Evolutionary conservation across 2,888 invertebrate species (phyloP).

Genomic region (Sympetrum striolatum): DNA sequence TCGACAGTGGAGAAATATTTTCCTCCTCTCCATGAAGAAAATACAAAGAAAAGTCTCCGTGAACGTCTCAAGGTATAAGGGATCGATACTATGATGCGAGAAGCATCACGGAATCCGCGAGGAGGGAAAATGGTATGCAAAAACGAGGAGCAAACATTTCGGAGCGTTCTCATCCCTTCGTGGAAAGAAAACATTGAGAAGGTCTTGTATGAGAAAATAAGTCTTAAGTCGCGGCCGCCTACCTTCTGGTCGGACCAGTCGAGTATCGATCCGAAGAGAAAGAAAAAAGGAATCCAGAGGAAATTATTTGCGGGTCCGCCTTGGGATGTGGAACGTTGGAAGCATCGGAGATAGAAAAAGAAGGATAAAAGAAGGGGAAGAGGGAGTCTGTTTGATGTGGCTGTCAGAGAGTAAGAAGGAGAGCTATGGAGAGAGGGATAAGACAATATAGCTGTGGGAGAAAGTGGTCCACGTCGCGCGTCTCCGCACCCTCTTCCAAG

Average conservation of each 20-base stretch:
- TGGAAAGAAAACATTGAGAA: too few species aligned
- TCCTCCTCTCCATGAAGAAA: too few species aligned
- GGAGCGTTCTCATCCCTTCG: too few species aligned
- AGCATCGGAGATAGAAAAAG: neutral
- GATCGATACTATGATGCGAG: too few species aligned
- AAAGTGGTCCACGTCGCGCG: neutral
- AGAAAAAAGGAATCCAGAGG: neutral
- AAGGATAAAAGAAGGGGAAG: neutral
- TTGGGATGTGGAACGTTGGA: neutral
- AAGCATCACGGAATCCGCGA: too few species aligned
- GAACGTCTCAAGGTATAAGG: too few species aligned
- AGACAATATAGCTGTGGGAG: neutral
- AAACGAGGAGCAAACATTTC: neutral
- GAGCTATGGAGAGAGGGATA: neutral
- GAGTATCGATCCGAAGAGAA: neutral
- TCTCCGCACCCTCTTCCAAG: neutral
- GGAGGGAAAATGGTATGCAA: neutral
- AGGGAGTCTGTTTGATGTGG: neutral
- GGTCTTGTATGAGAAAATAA: too few species aligned
- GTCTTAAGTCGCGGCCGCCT: neutral
- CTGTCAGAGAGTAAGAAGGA: neutral
- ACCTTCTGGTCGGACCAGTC: neutral
- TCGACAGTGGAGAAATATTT: too few species aligned
- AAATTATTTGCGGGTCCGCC: neutral
- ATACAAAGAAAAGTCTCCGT: too few species aligned